These are phyloP conservation scores for Tenebrosternarchus preto DNA, from an alignment of 2,113 vertebrate genomes.

Conservation along the genomic window DNA sequence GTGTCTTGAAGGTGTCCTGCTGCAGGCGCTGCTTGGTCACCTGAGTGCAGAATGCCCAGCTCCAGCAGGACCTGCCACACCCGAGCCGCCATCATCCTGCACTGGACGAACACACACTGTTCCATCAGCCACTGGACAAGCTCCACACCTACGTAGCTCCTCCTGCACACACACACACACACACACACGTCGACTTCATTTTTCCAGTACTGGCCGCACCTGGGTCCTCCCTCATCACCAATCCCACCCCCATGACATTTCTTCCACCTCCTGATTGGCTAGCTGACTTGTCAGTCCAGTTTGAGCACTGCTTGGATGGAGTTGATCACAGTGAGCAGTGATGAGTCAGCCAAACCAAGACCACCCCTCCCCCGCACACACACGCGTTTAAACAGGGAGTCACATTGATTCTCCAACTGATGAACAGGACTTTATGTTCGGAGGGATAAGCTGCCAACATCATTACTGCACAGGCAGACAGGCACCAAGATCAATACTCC, in stretches of 20 bases:
- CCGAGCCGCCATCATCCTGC: conserved; percentile 83
- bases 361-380: not conserved
- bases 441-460: conserved; percentile 19
- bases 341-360: conserved; percentile 21
- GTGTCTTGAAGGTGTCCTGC: too few species aligned
- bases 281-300: conserved; percentile 3
- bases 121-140: conserved; percentile 96
- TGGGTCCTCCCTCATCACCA: not conserved
- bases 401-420: not conserved
- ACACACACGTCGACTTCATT: not conserved
- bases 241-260: not conserved
- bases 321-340: not conserved
- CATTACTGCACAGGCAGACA: conserved; percentile 2
- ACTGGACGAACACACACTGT: conserved; percentile 89
- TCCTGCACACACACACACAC: conserved; percentile 71
- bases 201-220: not conserved
- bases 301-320: conserved; percentile 18
- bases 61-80: conserved; percentile 97
- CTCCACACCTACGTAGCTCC: conserved; percentile 92
- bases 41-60: conserved; percentile 92
- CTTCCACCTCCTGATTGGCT: conserved; percentile 4
- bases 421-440: not conserved
- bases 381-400: not conserved
- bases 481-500: conserved; percentile 14
- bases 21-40: conserved; percentile 65